Conservation (phyloP, 2,888 invertebrate genomes). For the Temnothorax unifasciatus region DNA sequence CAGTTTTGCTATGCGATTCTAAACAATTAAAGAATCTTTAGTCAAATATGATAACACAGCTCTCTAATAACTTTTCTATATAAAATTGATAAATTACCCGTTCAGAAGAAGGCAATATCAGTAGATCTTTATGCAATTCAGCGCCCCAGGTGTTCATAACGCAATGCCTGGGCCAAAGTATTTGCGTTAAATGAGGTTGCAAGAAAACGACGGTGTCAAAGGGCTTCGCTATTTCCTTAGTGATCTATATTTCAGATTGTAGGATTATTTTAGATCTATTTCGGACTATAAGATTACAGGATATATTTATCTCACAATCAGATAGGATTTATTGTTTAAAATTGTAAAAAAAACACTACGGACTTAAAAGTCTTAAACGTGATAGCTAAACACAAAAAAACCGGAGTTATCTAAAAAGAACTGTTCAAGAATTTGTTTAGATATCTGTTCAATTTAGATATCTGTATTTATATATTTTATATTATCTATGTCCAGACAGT, state of each 20-base stretch:
- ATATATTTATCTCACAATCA: not conserved
- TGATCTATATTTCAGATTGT: constrained; percentile 73
- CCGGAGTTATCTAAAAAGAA: not conserved
- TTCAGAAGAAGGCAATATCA: constrained; percentile 92
- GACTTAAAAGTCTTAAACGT: not conserved
- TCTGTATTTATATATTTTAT: not conserved
- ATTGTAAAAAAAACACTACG: not conserved
- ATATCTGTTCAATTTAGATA: not conserved
- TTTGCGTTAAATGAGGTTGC: constrained; percentile 93
- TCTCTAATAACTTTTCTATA: not conserved
- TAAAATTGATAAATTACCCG: constrained; percentile 84
- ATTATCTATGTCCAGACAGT: not conserved
- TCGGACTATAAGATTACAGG: not conserved
- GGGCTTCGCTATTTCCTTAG: constrained; percentile 90
- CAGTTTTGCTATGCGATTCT: not conserved
- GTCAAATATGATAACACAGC: not conserved
- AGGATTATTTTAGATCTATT: not conserved
- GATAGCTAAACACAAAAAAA: not conserved
- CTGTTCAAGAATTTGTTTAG: not conserved
- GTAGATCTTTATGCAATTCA: constrained; percentile 95
- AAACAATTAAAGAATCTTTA: not conserved
- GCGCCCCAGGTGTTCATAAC: constrained; percentile 98
- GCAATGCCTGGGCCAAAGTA: constrained; percentile 97
- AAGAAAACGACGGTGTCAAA: constrained; percentile 97
- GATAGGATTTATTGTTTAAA: constrained; percentile 5